Base-by-base conservation (phyloP, 2,113 vertebrate genomes). In the Macquaria australasica region DNA sequence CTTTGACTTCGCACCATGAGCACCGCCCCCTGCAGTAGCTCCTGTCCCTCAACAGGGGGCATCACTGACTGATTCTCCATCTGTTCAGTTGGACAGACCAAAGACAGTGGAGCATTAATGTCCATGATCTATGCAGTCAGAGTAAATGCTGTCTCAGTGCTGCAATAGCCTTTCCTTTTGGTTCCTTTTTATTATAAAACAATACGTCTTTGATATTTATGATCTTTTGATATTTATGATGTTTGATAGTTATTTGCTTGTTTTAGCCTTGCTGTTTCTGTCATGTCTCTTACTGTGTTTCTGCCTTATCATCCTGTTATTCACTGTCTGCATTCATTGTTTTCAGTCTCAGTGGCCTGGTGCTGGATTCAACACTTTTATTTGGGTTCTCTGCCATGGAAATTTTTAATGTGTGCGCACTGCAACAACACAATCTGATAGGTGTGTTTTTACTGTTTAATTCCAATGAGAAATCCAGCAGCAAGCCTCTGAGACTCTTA, bases 11-110 rank as follows among this genome's bases (percentile, higher is more conserved):
- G 7, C 86, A 51, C 72, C 71, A 25, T 50, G 66, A 84, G 81
- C 84, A 5, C 85, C 20, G 6, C 85, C 82, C 81, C 90, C 87
- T 89, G 92, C 83, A 91, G 89, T 91, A 90, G 85, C 85, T 83
- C 41, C 77, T 81, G 73, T 85, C 83, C 50, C 92, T 85, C 91
- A 82, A 81, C 87, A 92, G 91, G 92, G 92, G 89, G 91, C 88
- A 79, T 58, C 50, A 41, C 91, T 87, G 34, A 81, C 85, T 8
- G 88, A 83, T 75, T 81, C 76, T 85, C 90, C 91, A 92, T 94
- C 91, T 94, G 91, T 91, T 92, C 86, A 88, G 53, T 89, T 84
- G 88, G 81, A 86, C 73, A 31, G 55, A 67, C 58, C 64, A 71
- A 71, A 85, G 68, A 82, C 77, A 28, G 83, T 9, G 53, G 66